phyloP scores from a whole-genome alignment of 2,113 vertebrate genomes.

The Scortum barcoo region DNA sequence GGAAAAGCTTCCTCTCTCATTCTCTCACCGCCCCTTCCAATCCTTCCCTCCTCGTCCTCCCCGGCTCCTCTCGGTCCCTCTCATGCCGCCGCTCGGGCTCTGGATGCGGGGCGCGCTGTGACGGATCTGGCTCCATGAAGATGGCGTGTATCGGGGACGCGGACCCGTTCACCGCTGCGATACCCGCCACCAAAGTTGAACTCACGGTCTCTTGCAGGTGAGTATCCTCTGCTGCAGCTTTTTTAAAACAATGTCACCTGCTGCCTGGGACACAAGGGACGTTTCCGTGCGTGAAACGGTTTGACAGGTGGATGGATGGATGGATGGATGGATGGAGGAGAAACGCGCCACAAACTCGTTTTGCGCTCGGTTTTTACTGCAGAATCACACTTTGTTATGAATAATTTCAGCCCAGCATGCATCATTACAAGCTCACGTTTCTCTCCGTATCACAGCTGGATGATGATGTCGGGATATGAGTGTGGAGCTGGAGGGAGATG shows the following conservation, averaged over 20 bases:
- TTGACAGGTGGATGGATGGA: not conserved
- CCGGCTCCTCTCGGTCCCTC: constrained; percentile 13
- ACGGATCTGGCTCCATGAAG: constrained; percentile 78
- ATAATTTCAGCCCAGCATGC: not conserved
- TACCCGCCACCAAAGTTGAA: constrained; percentile 97
- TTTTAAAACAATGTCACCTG: not conserved
- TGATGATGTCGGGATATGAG: too few species aligned
- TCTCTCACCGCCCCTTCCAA: too few species aligned
- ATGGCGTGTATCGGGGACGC: constrained; percentile 93
- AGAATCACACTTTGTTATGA: not conserved
- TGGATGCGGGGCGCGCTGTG: constrained; percentile 48
- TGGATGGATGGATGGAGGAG: too few species aligned
- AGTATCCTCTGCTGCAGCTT: constrained; percentile 59
- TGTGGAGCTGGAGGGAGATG: not conserved
- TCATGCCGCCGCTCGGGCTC: constrained; percentile 62
- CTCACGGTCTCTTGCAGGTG: constrained; percentile 96
- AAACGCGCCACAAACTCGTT: not conserved
- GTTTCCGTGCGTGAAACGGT: not conserved
- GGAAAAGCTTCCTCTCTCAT: not conserved
- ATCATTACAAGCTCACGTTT: not conserved
- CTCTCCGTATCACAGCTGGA: not conserved
- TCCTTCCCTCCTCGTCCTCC: too few species aligned
- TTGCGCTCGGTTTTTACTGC: not conserved
- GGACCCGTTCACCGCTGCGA: constrained; percentile 90
- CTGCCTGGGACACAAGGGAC: not conserved